Evolutionary conservation across 2,113 vertebrate genomes (phyloP), one percentile per base, ranked within the genome.

Genomic region (Rhinoptilus africanus): DNA sequence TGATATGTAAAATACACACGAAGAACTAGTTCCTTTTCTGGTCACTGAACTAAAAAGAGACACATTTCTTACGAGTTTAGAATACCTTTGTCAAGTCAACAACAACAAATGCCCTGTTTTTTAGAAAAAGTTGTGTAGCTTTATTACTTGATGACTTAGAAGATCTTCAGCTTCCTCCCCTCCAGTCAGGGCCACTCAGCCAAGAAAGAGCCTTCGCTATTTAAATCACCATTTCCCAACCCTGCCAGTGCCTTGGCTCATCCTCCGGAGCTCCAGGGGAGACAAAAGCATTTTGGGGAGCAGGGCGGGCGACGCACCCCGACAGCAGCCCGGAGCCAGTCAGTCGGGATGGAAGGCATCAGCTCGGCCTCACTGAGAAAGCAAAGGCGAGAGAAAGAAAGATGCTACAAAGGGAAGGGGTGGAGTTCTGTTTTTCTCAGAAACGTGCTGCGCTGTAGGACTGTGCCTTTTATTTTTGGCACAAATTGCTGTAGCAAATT

Each of bases 401-500:
- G 92, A 97, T 96, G 88, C 77, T 95, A 79, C 89, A 96, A 95
- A 97, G 96, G 93, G 94, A 93, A 93, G 93, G 97, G 97, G 96
- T 90, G 62, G 97, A 92, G 96, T 96, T 97, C 51, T 97, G 97
- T 97, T 98, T 98, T 98, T 98, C 97, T 98, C 97, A 97, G 97
- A 98, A 98, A 98, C 94, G 59, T 97, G 95, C 81, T 91, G 96
- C 96, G 63, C 97, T 98, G 96, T 97, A 98, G 95, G 97, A 98
- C 96, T 96, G 91, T 95, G 97, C 90, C 97, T 98, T 97, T 98
- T 98, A 98, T 98, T 98, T 98, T 98, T 98, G 98, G 98, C 98
- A 98, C 97, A 98, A 98, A 98, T 97, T 97, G 97, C 97, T 97
- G 94, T 72, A 97, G 97, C 98, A 98, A 98, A 98, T 98, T 98